Evolutionary conservation across 2,113 vertebrate species (phyloP).

Genomic region (Phycodurus eques): DNA sequence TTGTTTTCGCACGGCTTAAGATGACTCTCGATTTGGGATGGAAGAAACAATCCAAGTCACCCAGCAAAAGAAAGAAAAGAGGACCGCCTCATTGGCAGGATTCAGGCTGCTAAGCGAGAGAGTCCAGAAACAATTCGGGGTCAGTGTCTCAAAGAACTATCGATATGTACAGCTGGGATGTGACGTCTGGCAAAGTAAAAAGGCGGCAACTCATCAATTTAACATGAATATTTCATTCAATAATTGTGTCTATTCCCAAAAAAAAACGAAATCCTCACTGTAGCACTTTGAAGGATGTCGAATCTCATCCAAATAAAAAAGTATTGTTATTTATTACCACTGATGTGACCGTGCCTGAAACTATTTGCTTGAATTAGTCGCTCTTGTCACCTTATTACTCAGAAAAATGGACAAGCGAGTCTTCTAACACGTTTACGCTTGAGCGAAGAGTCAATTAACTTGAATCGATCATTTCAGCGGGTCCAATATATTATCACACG

Average conservation of each 20-base stretch:
- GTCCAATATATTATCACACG: conserved; percentile 4
- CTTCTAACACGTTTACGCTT: neutral
- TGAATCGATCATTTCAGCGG: neutral
- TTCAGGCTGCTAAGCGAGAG: neutral
- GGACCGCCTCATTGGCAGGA: conserved; percentile 1
- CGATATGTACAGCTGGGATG: neutral
- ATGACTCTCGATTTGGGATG: neutral
- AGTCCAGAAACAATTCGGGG: neutral
- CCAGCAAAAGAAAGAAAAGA: conserved; percentile 1
- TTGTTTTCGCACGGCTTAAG: neutral
- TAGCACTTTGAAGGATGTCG: too few species aligned
- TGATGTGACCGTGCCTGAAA: too few species aligned
- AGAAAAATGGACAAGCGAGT: neutral
- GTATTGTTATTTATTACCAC: too few species aligned
- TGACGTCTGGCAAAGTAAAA: neutral
- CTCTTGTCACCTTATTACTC: neutral
- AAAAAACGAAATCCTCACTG: too few species aligned
- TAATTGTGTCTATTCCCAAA: too few species aligned
- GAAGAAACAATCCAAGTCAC: neutral
- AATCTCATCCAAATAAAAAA: too few species aligned
- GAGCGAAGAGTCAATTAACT: conserved; percentile 5
- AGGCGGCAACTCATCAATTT: neutral
- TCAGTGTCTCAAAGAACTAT: neutral
- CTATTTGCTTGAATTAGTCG: neutral
- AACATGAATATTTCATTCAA: too few species aligned